Conservation (phyloP, 2,797 vertebrate species). For the Geotria australis region DNA sequence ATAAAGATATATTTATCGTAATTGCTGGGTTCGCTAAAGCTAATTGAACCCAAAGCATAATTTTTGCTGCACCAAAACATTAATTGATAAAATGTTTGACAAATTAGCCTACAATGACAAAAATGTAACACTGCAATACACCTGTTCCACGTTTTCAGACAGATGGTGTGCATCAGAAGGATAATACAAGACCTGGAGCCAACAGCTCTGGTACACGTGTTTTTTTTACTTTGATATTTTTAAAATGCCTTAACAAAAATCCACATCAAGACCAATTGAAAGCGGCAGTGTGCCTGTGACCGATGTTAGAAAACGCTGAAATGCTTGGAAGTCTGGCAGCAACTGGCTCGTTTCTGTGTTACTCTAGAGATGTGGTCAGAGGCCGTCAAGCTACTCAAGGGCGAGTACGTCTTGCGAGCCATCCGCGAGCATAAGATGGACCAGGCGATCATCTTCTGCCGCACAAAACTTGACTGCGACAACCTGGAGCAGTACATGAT, state of each 20-base stretch:
- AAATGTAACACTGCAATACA: no score
- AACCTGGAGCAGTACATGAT: constrained; percentile 87
- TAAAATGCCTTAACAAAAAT: not conserved
- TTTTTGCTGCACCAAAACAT: no score
- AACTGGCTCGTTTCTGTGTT: not conserved
- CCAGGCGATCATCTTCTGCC: constrained; percentile 88
- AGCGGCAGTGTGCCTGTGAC: not conserved
- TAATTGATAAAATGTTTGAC: no score
- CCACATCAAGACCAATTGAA: not conserved
- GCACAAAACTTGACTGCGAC: constrained; percentile 95
- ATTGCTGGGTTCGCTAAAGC: no score
- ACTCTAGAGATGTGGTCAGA: constrained; percentile 83
- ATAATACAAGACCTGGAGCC: constrained; percentile 52
- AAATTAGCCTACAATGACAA: no score
- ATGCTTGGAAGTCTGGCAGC: not conserved
- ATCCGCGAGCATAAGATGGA: constrained; percentile 98
- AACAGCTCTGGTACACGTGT: constrained; percentile 34
- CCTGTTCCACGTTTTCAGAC: constrained; percentile 18
- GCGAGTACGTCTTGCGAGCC: constrained; percentile 57
- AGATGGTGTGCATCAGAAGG: constrained; percentile 79
- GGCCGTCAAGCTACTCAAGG: constrained; percentile 79
- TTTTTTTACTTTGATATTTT: not conserved
- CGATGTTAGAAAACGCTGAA: not conserved
- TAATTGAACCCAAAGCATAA: no score
- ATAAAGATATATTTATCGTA: no score